Conservation (phyloP, 2,797 vertebrate genomes). For the Ctenosaura bakeri region DNA sequence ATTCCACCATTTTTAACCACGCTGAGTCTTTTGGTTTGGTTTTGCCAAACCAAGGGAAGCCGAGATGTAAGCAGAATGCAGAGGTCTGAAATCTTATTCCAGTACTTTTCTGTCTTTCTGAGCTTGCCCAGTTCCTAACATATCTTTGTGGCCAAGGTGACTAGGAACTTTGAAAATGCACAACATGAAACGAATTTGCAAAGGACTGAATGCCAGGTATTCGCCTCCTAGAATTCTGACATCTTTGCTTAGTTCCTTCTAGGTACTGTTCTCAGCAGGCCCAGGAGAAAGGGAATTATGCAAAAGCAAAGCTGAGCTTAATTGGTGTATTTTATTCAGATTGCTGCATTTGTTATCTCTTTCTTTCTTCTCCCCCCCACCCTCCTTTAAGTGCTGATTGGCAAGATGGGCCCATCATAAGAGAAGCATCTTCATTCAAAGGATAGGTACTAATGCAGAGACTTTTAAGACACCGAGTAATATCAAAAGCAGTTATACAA, state of each 20-base stretch:
- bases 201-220: background rate
- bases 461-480: background rate
- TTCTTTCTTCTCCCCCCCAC: too few relatives aligned
- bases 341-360: background rate
- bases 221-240: background rate
- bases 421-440: background rate
- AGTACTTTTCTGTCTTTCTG: background rate
- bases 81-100: background rate
- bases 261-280: background rate
- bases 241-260: too few relatives aligned
- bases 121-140: background rate
- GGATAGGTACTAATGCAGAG: background rate
- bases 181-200: background rate
- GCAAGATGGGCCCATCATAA: background rate
- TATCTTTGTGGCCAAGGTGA: background rate
- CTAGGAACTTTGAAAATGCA: background rate
- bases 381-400: background rate
- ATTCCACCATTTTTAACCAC: background rate
- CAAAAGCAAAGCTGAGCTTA: background rate
- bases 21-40: background rate
- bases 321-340: background rate
- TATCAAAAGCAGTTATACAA: constrained; percentile 17
- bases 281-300: background rate
- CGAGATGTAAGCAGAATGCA: background rate
- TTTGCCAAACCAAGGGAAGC: background rate